Evolutionary conservation across 2,888 invertebrate genomes (phyloP).

Genomic region (Xestoiulus laeticollis): DNA sequence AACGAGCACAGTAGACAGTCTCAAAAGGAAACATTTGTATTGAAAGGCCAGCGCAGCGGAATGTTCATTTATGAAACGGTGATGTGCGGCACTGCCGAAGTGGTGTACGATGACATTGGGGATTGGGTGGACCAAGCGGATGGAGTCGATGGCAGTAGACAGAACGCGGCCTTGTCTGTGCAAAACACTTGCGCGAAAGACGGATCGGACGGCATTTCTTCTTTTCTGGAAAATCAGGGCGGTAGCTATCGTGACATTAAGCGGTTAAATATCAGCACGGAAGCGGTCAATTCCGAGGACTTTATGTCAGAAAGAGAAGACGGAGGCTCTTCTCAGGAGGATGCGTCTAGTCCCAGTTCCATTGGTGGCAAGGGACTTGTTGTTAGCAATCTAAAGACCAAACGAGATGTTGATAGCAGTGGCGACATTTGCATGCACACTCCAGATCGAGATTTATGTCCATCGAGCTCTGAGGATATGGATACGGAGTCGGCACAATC

Average conservation of each 20-base stretch:
- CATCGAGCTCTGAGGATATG: conserved; percentile 56
- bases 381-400: conserved; percentile 6
- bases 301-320: conserved; percentile 53
- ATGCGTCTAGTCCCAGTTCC: conserved; percentile 36
- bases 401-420: conserved; percentile 34
- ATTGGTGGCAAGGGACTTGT: conserved; percentile 30
- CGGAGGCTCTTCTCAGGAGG: conserved; percentile 52
- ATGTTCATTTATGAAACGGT: conserved; percentile 69
- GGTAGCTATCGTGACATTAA: conserved; percentile 44
- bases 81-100: conserved; percentile 76
- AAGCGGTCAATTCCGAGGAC: conserved; percentile 56
- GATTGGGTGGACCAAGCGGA: conserved; percentile 65
- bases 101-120: conserved; percentile 85
- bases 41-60: conserved; percentile 56
- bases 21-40: conserved; percentile 52
- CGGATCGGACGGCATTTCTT: neutral
- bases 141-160: conserved; percentile 13
- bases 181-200: neutral
- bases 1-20: conserved; percentile 44
- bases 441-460: conserved; percentile 40
- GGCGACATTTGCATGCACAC: conserved; percentile 41
- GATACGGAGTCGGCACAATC: conserved; percentile 58
- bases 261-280: conserved; percentile 50
- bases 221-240: neutral
- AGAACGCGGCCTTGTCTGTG: neutral